Evolutionary conservation across 1,140 invertebrate genomes (phyloP).

Genomic region (Anastatus disparis): DNA sequence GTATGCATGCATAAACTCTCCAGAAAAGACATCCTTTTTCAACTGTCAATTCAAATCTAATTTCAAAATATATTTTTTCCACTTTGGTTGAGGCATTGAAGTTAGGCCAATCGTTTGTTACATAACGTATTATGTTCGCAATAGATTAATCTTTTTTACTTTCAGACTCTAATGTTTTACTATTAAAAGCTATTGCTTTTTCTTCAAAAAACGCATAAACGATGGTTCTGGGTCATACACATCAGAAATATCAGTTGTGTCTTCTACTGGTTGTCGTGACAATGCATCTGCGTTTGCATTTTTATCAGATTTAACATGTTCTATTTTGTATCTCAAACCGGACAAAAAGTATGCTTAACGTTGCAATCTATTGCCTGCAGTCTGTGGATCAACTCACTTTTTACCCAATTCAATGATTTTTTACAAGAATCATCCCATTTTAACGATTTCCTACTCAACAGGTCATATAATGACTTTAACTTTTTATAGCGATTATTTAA

Average conservation of each 20-base stretch:
- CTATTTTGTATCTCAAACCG: neutral
- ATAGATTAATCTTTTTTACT: slow-evolving; percentile 10
- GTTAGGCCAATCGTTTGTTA: neutral
- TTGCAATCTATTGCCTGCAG: no score
- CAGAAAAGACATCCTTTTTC: slow-evolving; percentile 46
- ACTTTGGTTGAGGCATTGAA: neutral
- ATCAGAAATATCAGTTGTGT: neutral
- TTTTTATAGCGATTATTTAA: neutral
- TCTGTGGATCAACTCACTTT: slow-evolving; percentile 5
- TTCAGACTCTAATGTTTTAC: slow-evolving; percentile 1
- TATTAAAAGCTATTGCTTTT: neutral
- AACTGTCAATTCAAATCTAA: slow-evolving; percentile 26
- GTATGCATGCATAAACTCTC: slow-evolving; percentile 57
- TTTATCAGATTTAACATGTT: neutral
- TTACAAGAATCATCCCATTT: slow-evolving; percentile 24
- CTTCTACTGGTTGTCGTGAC: neutral
- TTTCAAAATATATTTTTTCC: slow-evolving; percentile 7
- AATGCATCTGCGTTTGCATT: neutral
- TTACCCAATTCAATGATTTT: slow-evolving; percentile 32
- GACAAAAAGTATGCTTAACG: no score
- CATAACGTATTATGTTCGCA: slow-evolving; percentile 3
- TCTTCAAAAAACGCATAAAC: neutral
- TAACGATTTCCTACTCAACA: slow-evolving; percentile 41
- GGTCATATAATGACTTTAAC: slow-evolving; percentile 29
- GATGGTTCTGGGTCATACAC: neutral